Evolutionary conservation across 2,888 invertebrate species (phyloP).

Genomic region (Cheilosia soror): DNA sequence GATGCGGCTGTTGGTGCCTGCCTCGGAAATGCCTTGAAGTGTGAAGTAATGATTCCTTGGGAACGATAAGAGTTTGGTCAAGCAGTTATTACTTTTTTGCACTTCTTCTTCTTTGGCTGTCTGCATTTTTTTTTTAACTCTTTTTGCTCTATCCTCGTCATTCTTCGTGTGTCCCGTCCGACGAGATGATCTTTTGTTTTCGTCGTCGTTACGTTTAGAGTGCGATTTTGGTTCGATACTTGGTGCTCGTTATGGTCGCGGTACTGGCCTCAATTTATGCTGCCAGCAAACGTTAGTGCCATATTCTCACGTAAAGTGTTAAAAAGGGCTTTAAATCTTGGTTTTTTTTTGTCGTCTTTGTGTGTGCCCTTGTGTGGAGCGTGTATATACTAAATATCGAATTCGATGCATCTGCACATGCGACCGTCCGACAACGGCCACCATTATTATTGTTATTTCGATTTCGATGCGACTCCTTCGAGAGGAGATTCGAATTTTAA

Average conservation of each 20-base stretch:
- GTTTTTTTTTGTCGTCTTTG: slow-evolving; percentile 16
- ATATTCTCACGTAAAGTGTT: slow-evolving; percentile 76
- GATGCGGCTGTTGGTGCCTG: slow-evolving; percentile 28
- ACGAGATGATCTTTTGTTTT: slow-evolving; percentile 66
- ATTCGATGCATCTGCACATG: slow-evolving; percentile 55
- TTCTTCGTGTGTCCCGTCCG: slow-evolving; percentile 16
- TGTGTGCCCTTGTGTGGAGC: slow-evolving; percentile 57
- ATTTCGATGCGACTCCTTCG: slow-evolving; percentile 39
- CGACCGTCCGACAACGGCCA: slow-evolving; percentile 23
- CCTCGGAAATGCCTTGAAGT: slow-evolving; percentile 78
- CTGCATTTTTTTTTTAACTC: too few species aligned
- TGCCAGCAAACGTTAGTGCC: slow-evolving; percentile 70
- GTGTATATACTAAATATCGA: slow-evolving; percentile 40
- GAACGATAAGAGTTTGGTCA: slow-evolving; percentile 79
- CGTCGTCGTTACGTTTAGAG: slow-evolving; percentile 53
- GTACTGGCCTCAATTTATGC: slow-evolving; percentile 64
- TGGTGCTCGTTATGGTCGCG: slow-evolving; percentile 48
- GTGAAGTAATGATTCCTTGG: slow-evolving; percentile 83
- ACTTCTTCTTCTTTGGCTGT: slow-evolving; percentile 15
- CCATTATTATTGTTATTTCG: slow-evolving; percentile 59
- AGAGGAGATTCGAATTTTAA: slow-evolving; percentile 66
- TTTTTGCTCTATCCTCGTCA: slow-evolving; percentile 8
- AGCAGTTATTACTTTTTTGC: slow-evolving; percentile 59
- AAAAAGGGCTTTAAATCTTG: slow-evolving; percentile 71
- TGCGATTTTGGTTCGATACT: slow-evolving; percentile 60